Evolutionary conservation across 2,797 vertebrate species (phyloP).

Genomic region (Jordanella pulchra): DNA sequence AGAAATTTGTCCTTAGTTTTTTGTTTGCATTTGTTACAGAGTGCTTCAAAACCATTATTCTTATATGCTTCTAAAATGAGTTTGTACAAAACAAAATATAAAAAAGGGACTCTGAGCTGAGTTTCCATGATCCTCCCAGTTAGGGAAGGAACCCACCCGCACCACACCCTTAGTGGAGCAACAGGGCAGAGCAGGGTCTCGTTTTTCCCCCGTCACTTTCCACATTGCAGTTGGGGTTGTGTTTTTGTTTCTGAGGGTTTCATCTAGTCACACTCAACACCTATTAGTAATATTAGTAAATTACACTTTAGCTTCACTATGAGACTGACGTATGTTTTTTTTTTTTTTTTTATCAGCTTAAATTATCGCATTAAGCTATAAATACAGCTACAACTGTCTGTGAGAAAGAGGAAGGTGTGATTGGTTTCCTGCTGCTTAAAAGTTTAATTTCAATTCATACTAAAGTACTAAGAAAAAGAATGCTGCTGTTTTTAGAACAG

Average conservation of each 20-base stretch:
- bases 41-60: not conserved
- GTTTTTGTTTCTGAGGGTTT: conserved; percentile 54
- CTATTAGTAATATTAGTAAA: conserved; percentile 2
- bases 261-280: conserved; percentile 14
- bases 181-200: conserved; percentile 60
- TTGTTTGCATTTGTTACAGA: not conserved
- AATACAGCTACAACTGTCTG: not conserved
- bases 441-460: not conserved
- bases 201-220: conserved; percentile 61
- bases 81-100: conserved; percentile 29
- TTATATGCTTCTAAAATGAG: conserved; percentile 11
- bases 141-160: conserved; percentile 70
- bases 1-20: not conserved
- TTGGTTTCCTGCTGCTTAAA: not conserved
- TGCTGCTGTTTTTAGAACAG: not conserved
- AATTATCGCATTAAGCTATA: not conserved
- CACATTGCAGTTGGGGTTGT: conserved; percentile 36
- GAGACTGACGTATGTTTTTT: too few species aligned
- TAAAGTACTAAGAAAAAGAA: not conserved
- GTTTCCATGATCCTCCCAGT: conserved; percentile 75
- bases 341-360: not conserved
- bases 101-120: conserved; percentile 44
- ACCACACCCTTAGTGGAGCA: conserved; percentile 62
- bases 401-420: not conserved
- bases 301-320: conserved; percentile 1